Evolutionary conservation across 2,797 vertebrate species (phyloP).

Genomic region (Craterocephalus amniculus): DNA sequence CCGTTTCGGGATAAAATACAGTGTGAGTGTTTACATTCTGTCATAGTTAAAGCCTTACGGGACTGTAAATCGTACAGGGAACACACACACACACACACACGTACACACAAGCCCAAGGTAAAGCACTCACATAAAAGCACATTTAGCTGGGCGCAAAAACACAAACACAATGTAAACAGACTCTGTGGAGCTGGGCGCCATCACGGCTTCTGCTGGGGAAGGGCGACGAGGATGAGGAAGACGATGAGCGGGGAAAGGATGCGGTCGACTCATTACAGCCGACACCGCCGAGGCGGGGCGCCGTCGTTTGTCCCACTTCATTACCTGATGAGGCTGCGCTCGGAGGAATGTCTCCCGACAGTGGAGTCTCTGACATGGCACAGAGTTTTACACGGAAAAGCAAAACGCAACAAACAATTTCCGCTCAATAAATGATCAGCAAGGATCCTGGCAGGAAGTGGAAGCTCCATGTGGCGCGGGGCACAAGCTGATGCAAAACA

Average conservation of each 20-base stretch:
- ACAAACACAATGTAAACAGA: slow-evolving; percentile 7
- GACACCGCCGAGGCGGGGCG: slow-evolving; percentile 6
- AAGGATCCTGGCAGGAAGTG: neutral
- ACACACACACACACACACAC: slow-evolving; percentile 10
- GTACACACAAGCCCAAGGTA: slow-evolving; percentile 1
- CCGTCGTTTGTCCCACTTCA: slow-evolving; percentile 54
- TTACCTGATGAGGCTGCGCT: slow-evolving; percentile 53
- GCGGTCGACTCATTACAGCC: slow-evolving; percentile 35
- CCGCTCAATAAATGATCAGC: slow-evolving; percentile 4
- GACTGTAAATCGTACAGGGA: slow-evolving; percentile 22
- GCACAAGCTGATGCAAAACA: neutral
- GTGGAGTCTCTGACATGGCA: slow-evolving; percentile 41
- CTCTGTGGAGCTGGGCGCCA: slow-evolving; percentile 22
- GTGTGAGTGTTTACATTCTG: slow-evolving; percentile 52
- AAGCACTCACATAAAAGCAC: slow-evolving; percentile 10
- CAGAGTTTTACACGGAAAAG: slow-evolving; percentile 15
- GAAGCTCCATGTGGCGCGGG: neutral
- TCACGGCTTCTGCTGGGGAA: slow-evolving; percentile 25
- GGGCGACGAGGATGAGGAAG: slow-evolving; percentile 1
- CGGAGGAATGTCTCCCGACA: slow-evolving; percentile 23
- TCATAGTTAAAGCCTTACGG: slow-evolving; percentile 27
- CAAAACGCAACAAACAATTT: slow-evolving; percentile 49
- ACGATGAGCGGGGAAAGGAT: slow-evolving; percentile 24
- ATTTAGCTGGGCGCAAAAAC: slow-evolving; percentile 11
- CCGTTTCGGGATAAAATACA: slow-evolving; percentile 42